These are phyloP conservation scores for Triplophysa dalaica DNA, from an alignment of 2,113 vertebrate species.

Conservation along the genomic window DNA sequence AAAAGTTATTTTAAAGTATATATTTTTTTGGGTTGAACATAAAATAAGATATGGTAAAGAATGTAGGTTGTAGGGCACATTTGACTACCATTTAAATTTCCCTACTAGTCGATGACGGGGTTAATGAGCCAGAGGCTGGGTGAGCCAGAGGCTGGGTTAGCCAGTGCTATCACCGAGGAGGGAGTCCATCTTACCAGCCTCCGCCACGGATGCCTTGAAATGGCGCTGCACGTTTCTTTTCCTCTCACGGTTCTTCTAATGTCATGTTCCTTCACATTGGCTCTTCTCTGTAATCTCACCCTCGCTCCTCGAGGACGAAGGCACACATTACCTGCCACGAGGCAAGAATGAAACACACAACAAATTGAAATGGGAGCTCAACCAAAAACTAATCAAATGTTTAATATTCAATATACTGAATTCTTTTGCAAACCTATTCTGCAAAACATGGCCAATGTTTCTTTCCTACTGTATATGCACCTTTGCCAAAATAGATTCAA, in stretches of 20 bases:
- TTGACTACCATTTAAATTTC: too few relatives aligned
- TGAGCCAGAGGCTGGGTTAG: constrained; percentile 61
- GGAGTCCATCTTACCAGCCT: constrained; percentile 71
- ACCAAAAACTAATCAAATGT: too few relatives aligned
- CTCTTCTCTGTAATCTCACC: not conserved
- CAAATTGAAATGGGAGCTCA: too few relatives aligned
- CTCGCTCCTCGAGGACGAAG: not conserved
- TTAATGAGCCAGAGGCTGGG: constrained; percentile 72
- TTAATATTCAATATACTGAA: too few relatives aligned
- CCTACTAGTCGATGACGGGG: not conserved
- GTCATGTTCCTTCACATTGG: constrained; percentile 6
- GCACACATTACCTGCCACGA: constrained; percentile 4
- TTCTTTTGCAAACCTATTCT: too few relatives aligned
- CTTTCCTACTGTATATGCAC: too few relatives aligned
- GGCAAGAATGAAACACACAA: not conserved
- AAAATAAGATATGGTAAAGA: too few relatives aligned
- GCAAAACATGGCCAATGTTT: too few relatives aligned
- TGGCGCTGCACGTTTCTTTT: constrained; percentile 46
- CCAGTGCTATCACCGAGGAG: constrained; percentile 58
- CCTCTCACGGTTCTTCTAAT: constrained; percentile 27
- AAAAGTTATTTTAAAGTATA: too few relatives aligned
- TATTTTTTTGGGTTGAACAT: too few relatives aligned
- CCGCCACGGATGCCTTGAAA: constrained; percentile 55
- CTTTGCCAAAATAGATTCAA: too few relatives aligned
- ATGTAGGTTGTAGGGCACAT: too few relatives aligned